Percentiles rank a stretch among this genome's conserved stretches.
Conservation (phyloP, 2,113 vertebrate genomes). For the Cairina moschata region DNA sequence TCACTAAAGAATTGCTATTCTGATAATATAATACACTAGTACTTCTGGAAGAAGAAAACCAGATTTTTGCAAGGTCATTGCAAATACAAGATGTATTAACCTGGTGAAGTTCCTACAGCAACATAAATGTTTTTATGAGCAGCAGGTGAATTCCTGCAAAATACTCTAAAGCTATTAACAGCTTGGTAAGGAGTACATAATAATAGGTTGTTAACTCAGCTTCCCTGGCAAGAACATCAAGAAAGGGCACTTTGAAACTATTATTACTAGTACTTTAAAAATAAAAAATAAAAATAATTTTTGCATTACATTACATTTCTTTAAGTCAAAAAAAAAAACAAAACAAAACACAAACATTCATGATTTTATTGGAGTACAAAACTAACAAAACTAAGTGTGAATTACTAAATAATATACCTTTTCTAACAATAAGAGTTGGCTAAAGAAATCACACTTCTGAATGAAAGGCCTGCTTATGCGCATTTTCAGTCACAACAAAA, state of each 20-base stretch:
- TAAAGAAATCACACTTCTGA: background rate
- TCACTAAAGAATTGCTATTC: background rate
- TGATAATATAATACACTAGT: background rate
- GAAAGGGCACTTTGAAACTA: conserved; percentile 76
- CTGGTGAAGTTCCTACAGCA: conserved; percentile 68
- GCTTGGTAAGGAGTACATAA: conserved; percentile 76
- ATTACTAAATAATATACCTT: background rate
- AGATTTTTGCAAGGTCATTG: conserved; percentile 73
- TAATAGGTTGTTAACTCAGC: conserved; percentile 76
- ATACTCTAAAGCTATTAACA: conserved; percentile 76
- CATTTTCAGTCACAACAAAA: background rate
- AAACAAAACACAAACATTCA: background rate
- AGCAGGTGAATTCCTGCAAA: conserved; percentile 78
- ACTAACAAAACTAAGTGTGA: background rate
- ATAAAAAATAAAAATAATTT: background rate
- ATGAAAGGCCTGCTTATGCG: background rate
- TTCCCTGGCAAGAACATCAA: conserved; percentile 62
- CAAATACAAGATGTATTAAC: conserved; percentile 68
- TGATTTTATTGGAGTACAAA: background rate
- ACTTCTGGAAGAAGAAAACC: background rate
- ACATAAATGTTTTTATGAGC: conserved; percentile 79
- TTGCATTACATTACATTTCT: background rate
- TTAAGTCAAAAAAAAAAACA: conserved; percentile 12
- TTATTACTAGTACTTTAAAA: conserved; percentile 59
- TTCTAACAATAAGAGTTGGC: background rate